Evolutionary conservation across 64 coral and sea anemone species (phyloP).

Genomic region (Montipora cactus): DNA sequence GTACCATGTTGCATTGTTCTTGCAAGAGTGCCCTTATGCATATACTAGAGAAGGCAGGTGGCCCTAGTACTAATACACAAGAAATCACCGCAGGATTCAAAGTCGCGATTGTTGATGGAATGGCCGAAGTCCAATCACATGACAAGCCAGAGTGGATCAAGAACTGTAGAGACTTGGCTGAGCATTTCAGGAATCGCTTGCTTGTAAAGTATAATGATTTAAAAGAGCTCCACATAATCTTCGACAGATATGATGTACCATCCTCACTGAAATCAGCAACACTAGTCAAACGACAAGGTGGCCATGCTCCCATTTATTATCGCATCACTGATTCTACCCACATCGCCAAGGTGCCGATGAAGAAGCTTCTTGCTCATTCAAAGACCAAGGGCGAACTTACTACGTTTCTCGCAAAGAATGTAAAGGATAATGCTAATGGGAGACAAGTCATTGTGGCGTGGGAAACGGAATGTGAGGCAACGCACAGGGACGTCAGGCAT

Average conservation of each 20-base stretch:
- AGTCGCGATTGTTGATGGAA: slow-evolving; percentile 48
- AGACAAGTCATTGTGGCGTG: slow-evolving; percentile 70
- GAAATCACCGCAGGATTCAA: neutral
- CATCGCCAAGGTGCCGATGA: slow-evolving; percentile 47
- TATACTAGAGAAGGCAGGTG: slow-evolving; percentile 67
- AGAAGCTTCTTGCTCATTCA: slow-evolving; percentile 55
- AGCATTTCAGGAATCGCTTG: slow-evolving; percentile 62
- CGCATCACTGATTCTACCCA: slow-evolving; percentile 52
- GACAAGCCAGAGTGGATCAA: slow-evolving; percentile 75
- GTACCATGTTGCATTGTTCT: slow-evolving; percentile 68
- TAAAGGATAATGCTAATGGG: slow-evolving; percentile 62
- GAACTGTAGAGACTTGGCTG: slow-evolving; percentile 70
- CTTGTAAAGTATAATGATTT: slow-evolving; percentile 61
- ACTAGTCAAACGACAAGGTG: slow-evolving; percentile 58
- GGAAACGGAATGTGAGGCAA: slow-evolving; percentile 66
- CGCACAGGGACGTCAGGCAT: slow-evolving; percentile 70
- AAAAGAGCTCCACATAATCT: slow-evolving; percentile 63
- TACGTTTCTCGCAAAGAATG: slow-evolving; percentile 70
- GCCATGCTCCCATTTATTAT: slow-evolving; percentile 39
- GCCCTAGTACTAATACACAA: slow-evolving; percentile 50
- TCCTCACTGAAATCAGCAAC: slow-evolving; percentile 61
- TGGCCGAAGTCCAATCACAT: slow-evolving; percentile 71
- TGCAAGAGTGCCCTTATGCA: slow-evolving; percentile 65
- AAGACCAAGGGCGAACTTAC: slow-evolving; percentile 76
- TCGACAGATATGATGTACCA: slow-evolving; percentile 63